Percentiles rank a stretch among this genome's conserved stretches.
Conservation (phyloP, 2,113 vertebrate genomes). For the Trogon melanurus region DNA sequence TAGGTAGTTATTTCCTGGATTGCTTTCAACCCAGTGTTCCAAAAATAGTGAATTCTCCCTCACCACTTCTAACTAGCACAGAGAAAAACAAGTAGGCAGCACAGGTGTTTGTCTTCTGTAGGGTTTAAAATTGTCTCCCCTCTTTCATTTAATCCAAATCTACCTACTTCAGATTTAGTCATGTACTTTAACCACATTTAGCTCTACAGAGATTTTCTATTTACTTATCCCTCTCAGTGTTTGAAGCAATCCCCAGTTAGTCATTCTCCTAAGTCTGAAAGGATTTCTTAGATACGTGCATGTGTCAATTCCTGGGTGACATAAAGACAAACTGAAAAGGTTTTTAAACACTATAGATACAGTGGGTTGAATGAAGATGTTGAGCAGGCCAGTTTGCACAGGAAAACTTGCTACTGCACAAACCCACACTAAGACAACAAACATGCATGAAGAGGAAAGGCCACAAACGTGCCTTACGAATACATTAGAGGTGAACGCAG, state of each 20-base stretch:
- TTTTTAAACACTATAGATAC: not conserved
- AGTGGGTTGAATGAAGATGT: not conserved
- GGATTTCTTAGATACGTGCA: not conserved
- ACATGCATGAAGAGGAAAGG: not conserved
- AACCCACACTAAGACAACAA: not conserved
- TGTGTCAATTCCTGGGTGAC: not conserved
- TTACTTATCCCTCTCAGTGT: not conserved
- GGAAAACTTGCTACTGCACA: not conserved
- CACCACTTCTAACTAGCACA: not conserved
- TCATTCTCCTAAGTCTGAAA: not conserved
- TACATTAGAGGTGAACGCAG: not conserved
- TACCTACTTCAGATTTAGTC: not conserved
- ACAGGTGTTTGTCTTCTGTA: not conserved
- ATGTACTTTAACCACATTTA: not conserved
- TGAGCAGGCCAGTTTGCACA: not conserved
- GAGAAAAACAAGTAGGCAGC: not conserved
- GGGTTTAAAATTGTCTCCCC: not conserved
- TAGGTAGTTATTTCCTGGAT: not conserved
- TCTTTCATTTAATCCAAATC: not conserved
- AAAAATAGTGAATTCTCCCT: not conserved
- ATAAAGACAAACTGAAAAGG: not conserved
- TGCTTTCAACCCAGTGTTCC: rapidly evolving
- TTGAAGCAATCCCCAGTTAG: not conserved
- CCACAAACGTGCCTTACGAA: not conserved
- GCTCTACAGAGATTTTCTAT: not conserved